These are phyloP conservation scores for Hirtodrosophila alboralis DNA, from an alignment of 2,888 invertebrate species.

Conservation along the genomic window DNA sequence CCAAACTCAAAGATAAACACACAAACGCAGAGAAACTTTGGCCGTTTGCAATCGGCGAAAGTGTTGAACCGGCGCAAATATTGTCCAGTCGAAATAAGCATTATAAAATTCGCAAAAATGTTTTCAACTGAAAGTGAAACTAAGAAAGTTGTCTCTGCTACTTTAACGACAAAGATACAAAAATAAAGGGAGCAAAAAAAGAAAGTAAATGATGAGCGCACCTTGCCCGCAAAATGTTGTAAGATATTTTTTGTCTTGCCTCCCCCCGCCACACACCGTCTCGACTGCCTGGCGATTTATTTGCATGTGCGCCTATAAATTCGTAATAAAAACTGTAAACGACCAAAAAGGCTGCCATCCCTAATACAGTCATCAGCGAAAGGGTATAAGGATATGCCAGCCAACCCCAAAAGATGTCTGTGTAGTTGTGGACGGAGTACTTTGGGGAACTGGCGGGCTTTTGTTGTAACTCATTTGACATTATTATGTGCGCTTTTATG, in stretches of 20 bases:
- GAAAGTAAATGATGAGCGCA: constrained; percentile 38
- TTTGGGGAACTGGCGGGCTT: constrained; percentile 50
- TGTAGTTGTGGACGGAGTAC: constrained; percentile 7
- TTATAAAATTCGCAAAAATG: constrained; percentile 70
- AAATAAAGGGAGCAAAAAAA: constrained; percentile 1
- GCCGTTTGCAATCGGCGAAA: constrained; percentile 51
- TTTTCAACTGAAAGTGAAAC: constrained; percentile 65
- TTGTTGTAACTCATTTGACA: constrained; percentile 80
- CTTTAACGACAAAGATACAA: constrained; percentile 15
- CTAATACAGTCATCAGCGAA: constrained; percentile 77
- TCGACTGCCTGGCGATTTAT: constrained; percentile 71
- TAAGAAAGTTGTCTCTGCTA: constrained; percentile 38
- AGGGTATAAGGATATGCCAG: constrained; percentile 52
- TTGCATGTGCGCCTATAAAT: constrained; percentile 80
- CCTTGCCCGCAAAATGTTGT: constrained; percentile 25
- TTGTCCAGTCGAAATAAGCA: constrained; percentile 67
- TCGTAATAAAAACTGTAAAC: constrained; percentile 81
- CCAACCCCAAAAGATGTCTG: constrained; percentile 8
- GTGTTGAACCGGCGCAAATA: constrained; percentile 68
- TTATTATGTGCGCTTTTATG: constrained; percentile 80
- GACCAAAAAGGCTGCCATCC: constrained; percentile 65
- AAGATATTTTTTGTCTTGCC: not conserved
- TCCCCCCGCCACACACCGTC: not conserved
- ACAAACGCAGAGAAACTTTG: constrained; percentile 40
- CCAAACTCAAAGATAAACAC: constrained; percentile 79